Conservation (phyloP, 2,888 invertebrate genomes). For the Eulithis prunata region DNA sequence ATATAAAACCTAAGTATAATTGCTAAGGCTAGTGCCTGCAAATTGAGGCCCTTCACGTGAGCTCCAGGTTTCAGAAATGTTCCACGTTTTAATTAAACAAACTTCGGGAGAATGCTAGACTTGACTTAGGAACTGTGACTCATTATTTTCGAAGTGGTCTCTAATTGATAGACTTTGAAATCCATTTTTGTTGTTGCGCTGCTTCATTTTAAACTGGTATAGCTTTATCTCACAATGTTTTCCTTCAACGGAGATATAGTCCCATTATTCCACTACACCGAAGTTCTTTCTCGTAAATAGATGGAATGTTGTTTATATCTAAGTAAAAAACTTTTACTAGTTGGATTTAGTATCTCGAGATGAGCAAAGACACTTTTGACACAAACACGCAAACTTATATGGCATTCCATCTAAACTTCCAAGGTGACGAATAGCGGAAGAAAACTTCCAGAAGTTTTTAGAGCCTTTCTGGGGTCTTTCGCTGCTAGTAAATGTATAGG, state of each 20-base stretch:
- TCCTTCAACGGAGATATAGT: too few relatives aligned
- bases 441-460: slow-evolving; percentile 18
- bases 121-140: slow-evolving; percentile 24
- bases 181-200: background rate
- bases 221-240: too few relatives aligned
- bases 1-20: slow-evolving; percentile 51
- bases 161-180: slow-evolving; percentile 29
- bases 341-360: slow-evolving; percentile 19
- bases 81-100: slow-evolving; percentile 34
- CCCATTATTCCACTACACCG: too few relatives aligned
- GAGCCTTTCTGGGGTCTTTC: slow-evolving; percentile 14
- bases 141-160: slow-evolving; percentile 28
- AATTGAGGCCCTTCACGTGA: slow-evolving; percentile 47
- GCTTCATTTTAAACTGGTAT: too few relatives aligned
- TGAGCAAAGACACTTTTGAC: slow-evolving; percentile 15
- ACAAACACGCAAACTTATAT: slow-evolving; percentile 21
- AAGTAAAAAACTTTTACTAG: slow-evolving; percentile 15
- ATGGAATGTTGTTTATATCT: slow-evolving; percentile 5
- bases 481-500: slow-evolving; percentile 1
- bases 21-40: slow-evolving; percentile 50
- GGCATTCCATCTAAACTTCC: slow-evolving; percentile 24
- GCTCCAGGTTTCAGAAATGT: slow-evolving; percentile 41
- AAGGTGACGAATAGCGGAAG: slow-evolving; percentile 25
- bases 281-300: too few relatives aligned
- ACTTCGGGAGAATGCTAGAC: slow-evolving; percentile 32